A percentile compares a stretch with the other conserved stretches of the same genome.
These are phyloP conservation scores for Drosophila parthenogenetica DNA, from an alignment of 2,888 invertebrate species.

Conservation along the genomic window DNA sequence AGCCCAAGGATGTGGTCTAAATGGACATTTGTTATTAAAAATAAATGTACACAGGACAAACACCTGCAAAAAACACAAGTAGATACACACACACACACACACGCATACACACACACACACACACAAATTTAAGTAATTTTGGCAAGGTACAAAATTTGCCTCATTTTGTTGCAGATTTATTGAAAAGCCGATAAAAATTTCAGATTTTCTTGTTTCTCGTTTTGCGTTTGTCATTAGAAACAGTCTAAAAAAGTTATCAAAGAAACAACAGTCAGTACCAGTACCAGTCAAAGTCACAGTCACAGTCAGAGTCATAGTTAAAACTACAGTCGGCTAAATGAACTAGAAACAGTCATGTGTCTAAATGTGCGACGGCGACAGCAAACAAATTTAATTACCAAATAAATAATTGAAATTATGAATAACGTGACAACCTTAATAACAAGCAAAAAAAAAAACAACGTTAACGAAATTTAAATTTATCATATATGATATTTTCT, in stretches of 20 bases:
- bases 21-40: slow-evolving; percentile 13
- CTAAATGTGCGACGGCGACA: slow-evolving; percentile 11
- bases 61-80: not conserved
- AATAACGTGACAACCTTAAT: slow-evolving; percentile 30
- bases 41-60: slow-evolving; percentile 10
- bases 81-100: not conserved
- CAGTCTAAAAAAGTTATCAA: slow-evolving; percentile 14
- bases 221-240: slow-evolving; percentile 5
- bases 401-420: slow-evolving; percentile 39
- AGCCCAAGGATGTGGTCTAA: not conserved
- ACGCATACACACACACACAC: no score
- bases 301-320: not conserved
- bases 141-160: slow-evolving; percentile 49
- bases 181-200: slow-evolving; percentile 63
- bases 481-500: slow-evolving; percentile 1
- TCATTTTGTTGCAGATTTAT: slow-evolving; percentile 71
- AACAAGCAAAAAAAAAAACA: slow-evolving; percentile 12
- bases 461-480: slow-evolving; percentile 5
- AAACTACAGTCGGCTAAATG: slow-evolving; percentile 45
- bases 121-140: no score
- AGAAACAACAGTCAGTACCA: slow-evolving; percentile 8
- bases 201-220: slow-evolving; percentile 49
- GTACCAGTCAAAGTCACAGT: slow-evolving; percentile 13
- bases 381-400: slow-evolving; percentile 36
- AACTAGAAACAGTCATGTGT: slow-evolving; percentile 57